Base-by-base conservation (phyloP, 2,797 vertebrate genomes). In the Etheostoma nigrum region DNA sequence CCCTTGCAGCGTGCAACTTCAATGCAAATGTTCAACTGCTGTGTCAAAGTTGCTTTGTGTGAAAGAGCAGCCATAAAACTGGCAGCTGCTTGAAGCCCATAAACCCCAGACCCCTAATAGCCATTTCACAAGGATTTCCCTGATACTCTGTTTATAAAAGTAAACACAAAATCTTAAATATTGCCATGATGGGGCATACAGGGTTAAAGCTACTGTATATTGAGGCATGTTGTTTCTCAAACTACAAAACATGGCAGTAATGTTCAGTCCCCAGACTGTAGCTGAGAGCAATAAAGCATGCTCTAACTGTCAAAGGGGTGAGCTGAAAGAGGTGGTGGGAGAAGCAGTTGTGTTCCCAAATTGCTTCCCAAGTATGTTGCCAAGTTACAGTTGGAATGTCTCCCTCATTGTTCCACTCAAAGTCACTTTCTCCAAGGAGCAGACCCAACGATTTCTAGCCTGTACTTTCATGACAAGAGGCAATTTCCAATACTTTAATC, bases 241-340 rank as follows among this genome's bases (percentile, higher is more conserved):
- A 84, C 83, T 90, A 14, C 64, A 81, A 40, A 70, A 78, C 68
- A 33, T 54, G 67, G 89, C 76, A 71, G 81, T 86, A 72, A 88
- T 79, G 86, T 69, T 79, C 71, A 71, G 77, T 94, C 95, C 93
- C 94, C 93, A 94, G 95, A 90, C 74, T 92, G 93, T 94, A 95
- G 95, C 96, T 95, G 93, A 94, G 95, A 95, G 96, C 96, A 96
- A 96, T 95, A 94, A 94, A 95, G 81, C 74, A 96, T 94, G 95
- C 95, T 96, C 94, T 94, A 91, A 95, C 96, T 95, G 96, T 96
- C 85, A 87, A 54, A 86, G 77, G 58, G 76, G 78, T 40, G 88
- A 85, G 74, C 79, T 78, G 74, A 84, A 74, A 58, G 85, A 83
- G 80, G 84, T 33, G 87, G 81, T 80, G 80, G 82, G 84, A 84